These are phyloP conservation scores for Chelon labrosus DNA, from an alignment of 2,797 vertebrate species.

Conservation along the genomic window DNA sequence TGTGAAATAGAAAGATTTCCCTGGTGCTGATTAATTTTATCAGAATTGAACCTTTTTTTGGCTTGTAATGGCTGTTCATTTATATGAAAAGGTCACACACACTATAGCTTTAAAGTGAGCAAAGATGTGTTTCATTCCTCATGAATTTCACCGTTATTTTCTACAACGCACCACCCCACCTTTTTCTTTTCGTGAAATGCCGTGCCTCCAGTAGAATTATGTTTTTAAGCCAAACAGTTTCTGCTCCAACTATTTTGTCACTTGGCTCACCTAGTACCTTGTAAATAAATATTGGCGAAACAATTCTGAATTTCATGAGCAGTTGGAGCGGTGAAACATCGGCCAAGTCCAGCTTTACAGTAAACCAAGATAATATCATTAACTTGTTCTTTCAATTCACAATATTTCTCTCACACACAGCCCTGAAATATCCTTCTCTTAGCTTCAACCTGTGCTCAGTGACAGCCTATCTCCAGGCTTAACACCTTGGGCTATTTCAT, in stretches of 20 bases:
- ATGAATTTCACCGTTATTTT: not conserved
- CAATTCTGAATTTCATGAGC: not conserved
- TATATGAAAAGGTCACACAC: too few relatives aligned
- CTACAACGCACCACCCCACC: not conserved
- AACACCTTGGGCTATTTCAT: constrained; percentile 32
- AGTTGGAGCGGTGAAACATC: not conserved
- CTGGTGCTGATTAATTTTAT: too few relatives aligned
- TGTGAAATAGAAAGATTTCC: too few relatives aligned
- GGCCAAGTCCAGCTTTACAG: constrained; percentile 8
- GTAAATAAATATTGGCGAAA: constrained; percentile 1
- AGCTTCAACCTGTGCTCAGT: constrained; percentile 7
- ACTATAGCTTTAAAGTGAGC: not conserved
- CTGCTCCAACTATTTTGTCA: constrained; percentile 5
- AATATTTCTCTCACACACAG: constrained; percentile 4
- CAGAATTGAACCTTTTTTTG: too few relatives aligned
- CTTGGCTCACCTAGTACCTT: not conserved
- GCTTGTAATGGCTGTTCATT: too few relatives aligned
- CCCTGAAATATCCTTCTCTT: constrained; percentile 3
- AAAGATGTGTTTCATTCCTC: not conserved
- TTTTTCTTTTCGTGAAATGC: not conserved
- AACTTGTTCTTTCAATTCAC: constrained; percentile 11
- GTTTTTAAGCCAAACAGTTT: constrained; percentile 1
- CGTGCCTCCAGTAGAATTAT: not conserved
- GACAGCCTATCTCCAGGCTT: constrained; percentile 30
- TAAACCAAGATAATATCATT: not conserved